Evolutionary conservation across 2,797 vertebrate species (phyloP), one percentile per base, ranked within the genome.

Genomic region (Presbytis comata): DNA sequence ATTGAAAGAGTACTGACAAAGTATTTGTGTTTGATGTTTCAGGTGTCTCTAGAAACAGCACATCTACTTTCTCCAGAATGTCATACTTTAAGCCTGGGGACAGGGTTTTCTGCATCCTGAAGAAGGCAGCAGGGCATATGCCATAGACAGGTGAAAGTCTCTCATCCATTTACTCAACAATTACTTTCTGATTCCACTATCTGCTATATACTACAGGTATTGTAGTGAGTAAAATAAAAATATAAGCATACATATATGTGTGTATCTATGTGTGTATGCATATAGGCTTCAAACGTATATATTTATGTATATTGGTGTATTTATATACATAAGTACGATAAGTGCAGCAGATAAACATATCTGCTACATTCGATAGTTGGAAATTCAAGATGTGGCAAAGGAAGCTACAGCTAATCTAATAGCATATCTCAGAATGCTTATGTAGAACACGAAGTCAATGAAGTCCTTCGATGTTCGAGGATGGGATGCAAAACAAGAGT

Each of bases 111-210:
- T 39, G 4, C n/a, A 41, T 28, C 72, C 50, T 88, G 33, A 88
- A 80, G 75, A 19, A 19, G 61, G 36, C 33, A 64, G 39, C 2
- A 46, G n/a, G 50, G 48, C 76, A 67, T 53, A 26, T 61, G 50
- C 14, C 53, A 92, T 0, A 7, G 50, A 48, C 30, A 22, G 22
- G 8, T 50, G 46, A 64, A 26, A n/a, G 59, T 64, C 57, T 91
- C 89, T 93, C 89, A 95, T 55, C 26, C 12, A 28, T 59, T 72
- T 41, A 55, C 26, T 64, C 57, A 75, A 59, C 14, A 84, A 55
- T 3, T 36, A 85, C 53, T 89, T 96, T 89, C 80, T 57, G n/a
- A 86, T 89, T 94, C 89, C 55, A 81, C 89, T 44, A 28, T 44
- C 78, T 93, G 80, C 53, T 82, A 14, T 21, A 79, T 39, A 36